phyloP scores from a whole-genome alignment of 2,113 vertebrate genomes.

The Cebidichthys violaceus region DNA sequence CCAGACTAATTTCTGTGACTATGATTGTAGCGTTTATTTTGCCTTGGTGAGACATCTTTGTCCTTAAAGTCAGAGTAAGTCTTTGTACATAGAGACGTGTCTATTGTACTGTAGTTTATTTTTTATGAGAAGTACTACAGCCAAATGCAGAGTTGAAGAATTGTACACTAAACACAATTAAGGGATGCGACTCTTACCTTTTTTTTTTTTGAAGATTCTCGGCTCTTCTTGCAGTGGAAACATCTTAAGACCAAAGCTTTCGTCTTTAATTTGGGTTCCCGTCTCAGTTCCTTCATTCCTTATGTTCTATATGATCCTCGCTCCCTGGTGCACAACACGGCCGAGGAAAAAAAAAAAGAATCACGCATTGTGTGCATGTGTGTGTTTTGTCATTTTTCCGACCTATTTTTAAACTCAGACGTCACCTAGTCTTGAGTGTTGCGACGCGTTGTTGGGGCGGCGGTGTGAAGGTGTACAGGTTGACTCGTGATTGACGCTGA shows the following conservation, averaged over 20 bases:
- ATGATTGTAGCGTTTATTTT: conserved; percentile 27
- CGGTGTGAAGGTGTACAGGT: neutral
- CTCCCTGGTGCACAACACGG: conserved; percentile 34
- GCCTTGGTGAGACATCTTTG: neutral
- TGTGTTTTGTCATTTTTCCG: neutral
- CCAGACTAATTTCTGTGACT: conserved; percentile 49
- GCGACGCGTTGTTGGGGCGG: neutral
- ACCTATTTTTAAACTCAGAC: neutral
- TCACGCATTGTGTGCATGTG: neutral
- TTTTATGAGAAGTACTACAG: neutral
- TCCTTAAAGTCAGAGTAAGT: neutral
- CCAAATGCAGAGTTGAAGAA: conserved; percentile 10
- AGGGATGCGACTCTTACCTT: conserved; percentile 12
- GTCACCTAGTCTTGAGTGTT: neutral
- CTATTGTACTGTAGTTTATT: neutral
- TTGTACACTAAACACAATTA: conserved; percentile 12
- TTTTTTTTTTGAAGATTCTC: conserved; percentile 19
- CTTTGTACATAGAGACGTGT: neutral
- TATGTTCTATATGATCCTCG: conserved; percentile 45
- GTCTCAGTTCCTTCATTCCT: conserved; percentile 36
- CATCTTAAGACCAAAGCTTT: conserved; percentile 43
- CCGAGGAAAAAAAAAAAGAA: conserved; percentile 58
- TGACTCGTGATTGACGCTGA: conserved; percentile 49
- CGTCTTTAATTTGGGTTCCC: conserved; percentile 38
- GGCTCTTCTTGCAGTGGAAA: conserved; percentile 39